Conservation (phyloP, 23 tunicate genomes). For the Ciona savignyi region DNA sequence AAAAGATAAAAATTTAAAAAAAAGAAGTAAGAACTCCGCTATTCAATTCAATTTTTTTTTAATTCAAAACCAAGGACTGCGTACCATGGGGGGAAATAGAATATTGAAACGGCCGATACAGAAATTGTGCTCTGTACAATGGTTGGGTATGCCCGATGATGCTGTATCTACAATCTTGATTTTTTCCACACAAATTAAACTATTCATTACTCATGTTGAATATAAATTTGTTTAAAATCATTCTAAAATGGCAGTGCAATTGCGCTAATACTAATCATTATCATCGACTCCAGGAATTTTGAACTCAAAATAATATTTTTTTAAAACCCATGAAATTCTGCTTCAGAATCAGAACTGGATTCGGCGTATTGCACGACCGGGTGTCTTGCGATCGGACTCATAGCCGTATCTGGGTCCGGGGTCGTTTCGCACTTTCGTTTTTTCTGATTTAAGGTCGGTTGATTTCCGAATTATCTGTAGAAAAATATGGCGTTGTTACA, state of each 20-base stretch:
- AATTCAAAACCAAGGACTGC: not conserved
- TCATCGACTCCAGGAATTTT: not conserved
- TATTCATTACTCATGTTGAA: too few relatives aligned
- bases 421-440: not conserved
- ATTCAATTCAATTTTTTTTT: not conserved
- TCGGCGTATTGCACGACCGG: constrained; percentile 28
- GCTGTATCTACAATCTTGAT: not conserved
- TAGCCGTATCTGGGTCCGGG: constrained; percentile 21
- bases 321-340: constrained; percentile 56
- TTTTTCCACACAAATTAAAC: not conserved
- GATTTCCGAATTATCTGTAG: constrained; percentile 51
- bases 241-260: constrained; percentile 22
- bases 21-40: not conserved
- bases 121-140: not conserved
- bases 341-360: constrained; percentile 50
- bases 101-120: not conserved
- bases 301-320: not conserved
- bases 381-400: constrained; percentile 24
- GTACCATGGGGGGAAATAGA: not conserved
- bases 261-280: not conserved
- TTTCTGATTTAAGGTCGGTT: constrained; percentile 43
- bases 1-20: too few relatives aligned
- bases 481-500: too few relatives aligned
- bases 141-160: not conserved
- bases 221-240: not conserved